These are phyloP conservation scores for Frieseomelitta varia DNA, from an alignment of 1,140 invertebrate genomes.

Conservation along the genomic window DNA sequence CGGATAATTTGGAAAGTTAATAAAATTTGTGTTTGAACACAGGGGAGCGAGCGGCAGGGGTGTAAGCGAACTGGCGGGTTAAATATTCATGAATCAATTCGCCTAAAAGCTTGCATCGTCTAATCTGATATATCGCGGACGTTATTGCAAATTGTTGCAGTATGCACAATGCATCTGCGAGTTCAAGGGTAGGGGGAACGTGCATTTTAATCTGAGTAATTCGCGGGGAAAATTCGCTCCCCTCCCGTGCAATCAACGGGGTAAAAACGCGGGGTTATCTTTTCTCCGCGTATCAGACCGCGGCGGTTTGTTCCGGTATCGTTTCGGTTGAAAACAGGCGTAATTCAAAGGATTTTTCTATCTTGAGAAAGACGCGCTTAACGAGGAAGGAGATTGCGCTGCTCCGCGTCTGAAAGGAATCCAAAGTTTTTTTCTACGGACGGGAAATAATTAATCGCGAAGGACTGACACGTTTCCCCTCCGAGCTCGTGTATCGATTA, in stretches of 20 bases:
- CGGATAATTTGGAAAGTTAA: neutral
- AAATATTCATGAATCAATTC: constrained; percentile 48
- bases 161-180: neutral
- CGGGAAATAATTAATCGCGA: neutral
- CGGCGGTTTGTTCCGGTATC: neutral
- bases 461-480: neutral
- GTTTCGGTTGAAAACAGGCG: neutral
- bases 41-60: too few species aligned
- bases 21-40: neutral
- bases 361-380: neutral
- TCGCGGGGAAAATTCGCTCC: constrained; percentile 13
- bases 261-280: neutral
- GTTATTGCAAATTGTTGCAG: constrained; percentile 5
- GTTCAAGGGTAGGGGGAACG: neutral
- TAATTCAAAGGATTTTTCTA: constrained; percentile 16
- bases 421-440: too few species aligned
- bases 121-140: constrained; percentile 21
- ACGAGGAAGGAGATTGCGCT: neutral
- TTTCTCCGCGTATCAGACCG: neutral
- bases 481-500: neutral
- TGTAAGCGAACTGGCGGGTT: neutral
- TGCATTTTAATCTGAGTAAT: constrained; percentile 32
- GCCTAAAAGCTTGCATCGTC: constrained; percentile 7
- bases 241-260: neutral
- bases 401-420: too few species aligned